Percentiles rank a stretch among this genome's conserved stretches.
Conservation (phyloP, 2,888 invertebrate species). For the Glomeris marginata region DNA sequence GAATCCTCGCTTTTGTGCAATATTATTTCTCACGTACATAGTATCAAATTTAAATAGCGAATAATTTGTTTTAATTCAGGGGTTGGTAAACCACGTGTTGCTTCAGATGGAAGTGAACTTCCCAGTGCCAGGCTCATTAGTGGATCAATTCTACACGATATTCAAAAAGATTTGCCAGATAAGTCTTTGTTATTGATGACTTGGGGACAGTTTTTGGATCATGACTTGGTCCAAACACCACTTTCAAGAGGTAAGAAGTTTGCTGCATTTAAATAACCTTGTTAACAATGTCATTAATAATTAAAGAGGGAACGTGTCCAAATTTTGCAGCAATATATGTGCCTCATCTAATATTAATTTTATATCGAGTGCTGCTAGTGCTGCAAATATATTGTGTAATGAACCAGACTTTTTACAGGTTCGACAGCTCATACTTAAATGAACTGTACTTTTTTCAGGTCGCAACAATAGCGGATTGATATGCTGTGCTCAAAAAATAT, state of each 20-base stretch:
- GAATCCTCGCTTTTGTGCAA: conserved; percentile 6
- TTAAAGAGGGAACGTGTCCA: too few species aligned
- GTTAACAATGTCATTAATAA: too few species aligned
- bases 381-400: too few species aligned
- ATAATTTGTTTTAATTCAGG: too few species aligned
- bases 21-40: not conserved
- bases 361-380: too few species aligned
- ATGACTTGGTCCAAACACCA: conserved; percentile 21
- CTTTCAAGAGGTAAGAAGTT: conserved; percentile 17
- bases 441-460: conserved; percentile 1
- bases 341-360: too few species aligned
- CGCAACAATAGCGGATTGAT: conserved; percentile 11
- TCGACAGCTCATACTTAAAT: too few species aligned
- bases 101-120: conserved; percentile 36
- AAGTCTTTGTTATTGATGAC: conserved; percentile 15
- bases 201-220: conserved; percentile 23
- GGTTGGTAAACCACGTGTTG: conserved; percentile 41
- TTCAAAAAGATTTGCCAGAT: conserved; percentile 14
- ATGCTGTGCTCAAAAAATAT: conserved; percentile 12
- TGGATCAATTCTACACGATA: conserved; percentile 22
- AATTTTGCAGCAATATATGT: too few species aligned
- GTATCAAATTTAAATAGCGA: too few species aligned
- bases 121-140: conserved; percentile 26
- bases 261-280: too few species aligned
- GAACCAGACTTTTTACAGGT: too few species aligned